Evolutionary conservation across 1,140 invertebrate genomes (phyloP).

Genomic region (Caenorhabditis tropicalis): DNA sequence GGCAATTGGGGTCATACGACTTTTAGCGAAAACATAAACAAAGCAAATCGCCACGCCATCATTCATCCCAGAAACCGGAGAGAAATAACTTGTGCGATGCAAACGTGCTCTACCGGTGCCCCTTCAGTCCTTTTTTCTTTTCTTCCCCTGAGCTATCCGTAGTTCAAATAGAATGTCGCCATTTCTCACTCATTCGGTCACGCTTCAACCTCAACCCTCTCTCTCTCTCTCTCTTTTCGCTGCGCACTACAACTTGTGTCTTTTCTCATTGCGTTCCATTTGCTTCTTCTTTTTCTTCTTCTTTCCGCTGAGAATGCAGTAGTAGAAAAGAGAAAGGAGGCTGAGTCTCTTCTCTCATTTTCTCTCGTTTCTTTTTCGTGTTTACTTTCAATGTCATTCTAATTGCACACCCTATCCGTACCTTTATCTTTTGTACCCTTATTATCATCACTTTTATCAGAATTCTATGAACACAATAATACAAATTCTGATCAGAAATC

Average conservation of each 20-base stretch:
- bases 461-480: neutral
- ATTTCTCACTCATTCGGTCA: conserved; percentile 42
- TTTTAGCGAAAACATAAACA: neutral
- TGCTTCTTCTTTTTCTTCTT: conserved; percentile 13
- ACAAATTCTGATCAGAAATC: neutral
- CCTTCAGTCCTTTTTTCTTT: neutral
- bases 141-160: neutral
- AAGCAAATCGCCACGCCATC: neutral
- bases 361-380: neutral
- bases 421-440: conserved; percentile 4
- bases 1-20: neutral
- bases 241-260: conserved; percentile 29
- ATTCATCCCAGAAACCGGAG: neutral
- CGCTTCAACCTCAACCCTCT: conserved; percentile 8
- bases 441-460: neutral
- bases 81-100: neutral
- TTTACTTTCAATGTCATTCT: conserved; percentile 37
- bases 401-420: neutral
- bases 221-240: too few species aligned
- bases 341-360: neutral
- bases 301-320: neutral
- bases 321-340: neutral
- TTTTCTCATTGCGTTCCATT: conserved; percentile 37
- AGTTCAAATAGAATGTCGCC: conserved; percentile 40
- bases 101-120: conserved; percentile 18